Percentiles rank a stretch among this genome's conserved stretches.
Conservation (phyloP, 2,888 invertebrate species). For the Ectropis crepuscularia region DNA sequence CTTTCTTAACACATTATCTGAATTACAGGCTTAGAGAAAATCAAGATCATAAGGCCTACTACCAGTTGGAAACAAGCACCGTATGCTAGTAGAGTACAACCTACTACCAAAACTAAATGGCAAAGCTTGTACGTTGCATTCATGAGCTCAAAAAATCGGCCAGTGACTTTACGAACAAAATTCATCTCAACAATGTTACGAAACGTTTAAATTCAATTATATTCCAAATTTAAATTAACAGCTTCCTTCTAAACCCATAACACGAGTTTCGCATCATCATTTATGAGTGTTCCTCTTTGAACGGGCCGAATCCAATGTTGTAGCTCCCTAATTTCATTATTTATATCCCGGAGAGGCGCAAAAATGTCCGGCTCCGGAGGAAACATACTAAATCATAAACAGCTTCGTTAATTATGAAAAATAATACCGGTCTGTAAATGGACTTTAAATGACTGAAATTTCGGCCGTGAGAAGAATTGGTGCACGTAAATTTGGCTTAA, state of each 20-base stretch:
- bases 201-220: slow-evolving; percentile 9
- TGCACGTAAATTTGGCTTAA: slow-evolving; percentile 27
- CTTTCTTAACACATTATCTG: no score
- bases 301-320: slow-evolving; percentile 33
- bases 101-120: no score
- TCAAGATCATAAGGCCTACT: no score
- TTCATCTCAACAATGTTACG: slow-evolving; percentile 4
- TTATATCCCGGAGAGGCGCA: slow-evolving; percentile 61
- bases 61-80: no score
- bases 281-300: slow-evolving; percentile 29
- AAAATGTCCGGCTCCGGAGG: slow-evolving; percentile 58
- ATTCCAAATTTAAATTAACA: not conserved
- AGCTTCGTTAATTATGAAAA: slow-evolving; percentile 71
- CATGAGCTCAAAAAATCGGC: not conserved
- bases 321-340: slow-evolving; percentile 66
- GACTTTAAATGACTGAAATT: slow-evolving; percentile 59
- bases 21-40: no score
- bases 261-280: slow-evolving; percentile 24
- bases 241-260: slow-evolving; percentile 12
- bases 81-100: no score
- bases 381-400: slow-evolving; percentile 64
- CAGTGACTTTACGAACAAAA: not conserved
- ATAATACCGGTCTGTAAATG: slow-evolving; percentile 62
- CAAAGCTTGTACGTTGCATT: no score
- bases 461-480: slow-evolving; percentile 60